Base-by-base conservation (phyloP, 2,113 vertebrate species). In the Xiphophorus hellerii region DNA sequence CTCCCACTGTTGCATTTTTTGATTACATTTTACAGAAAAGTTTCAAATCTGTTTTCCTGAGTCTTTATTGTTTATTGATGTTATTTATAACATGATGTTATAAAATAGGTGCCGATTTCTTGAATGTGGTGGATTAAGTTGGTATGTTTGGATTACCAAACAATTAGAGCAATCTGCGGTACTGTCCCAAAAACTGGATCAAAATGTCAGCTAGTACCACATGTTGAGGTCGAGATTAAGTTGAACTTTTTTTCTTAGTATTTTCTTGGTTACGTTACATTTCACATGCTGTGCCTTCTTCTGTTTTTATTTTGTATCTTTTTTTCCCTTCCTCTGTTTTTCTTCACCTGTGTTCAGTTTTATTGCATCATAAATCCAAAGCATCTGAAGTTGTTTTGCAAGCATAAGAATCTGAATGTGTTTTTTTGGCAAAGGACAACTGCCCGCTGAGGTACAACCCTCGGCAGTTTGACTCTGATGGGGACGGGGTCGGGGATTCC, bases 381-480 rank as follows among this genome's bases (percentile, higher is more conserved):
- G 29, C 30, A 5, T 30, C 14, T 20, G n/a, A 5, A 17, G n/a
- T 14, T 14, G 13, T 15, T 30, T 5, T 14, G 6, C 13, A 15
- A 29, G 62, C 70, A 4, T 27, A 54, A 78, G 2, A 30, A 27
- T 35, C 14, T 35, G 0, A 13, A 61, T 66, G 63, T 82, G 42
- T 69, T n/a, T 66, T 0, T 62, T 75, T 61, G 74, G 30, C 44
- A 22, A 33, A 99, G 98, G 98, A 99, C 91, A 99, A 99, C 82
- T 99, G 98, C 84, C 97, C 95, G 10, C 94, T 98, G 65, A 93
- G 96, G 70, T 99, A 96, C 93, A 99, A 99, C 90, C 97, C 98
- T 31, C 94, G 95, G 17, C 98, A 99, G 82, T 95, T 93, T 77
- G 97, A 99, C 85, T 97, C 97, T 0, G 98, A 99, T 92, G 96